Conservation (phyloP, 1,140 invertebrate genomes). For the Drosophila oshimai region DNA sequence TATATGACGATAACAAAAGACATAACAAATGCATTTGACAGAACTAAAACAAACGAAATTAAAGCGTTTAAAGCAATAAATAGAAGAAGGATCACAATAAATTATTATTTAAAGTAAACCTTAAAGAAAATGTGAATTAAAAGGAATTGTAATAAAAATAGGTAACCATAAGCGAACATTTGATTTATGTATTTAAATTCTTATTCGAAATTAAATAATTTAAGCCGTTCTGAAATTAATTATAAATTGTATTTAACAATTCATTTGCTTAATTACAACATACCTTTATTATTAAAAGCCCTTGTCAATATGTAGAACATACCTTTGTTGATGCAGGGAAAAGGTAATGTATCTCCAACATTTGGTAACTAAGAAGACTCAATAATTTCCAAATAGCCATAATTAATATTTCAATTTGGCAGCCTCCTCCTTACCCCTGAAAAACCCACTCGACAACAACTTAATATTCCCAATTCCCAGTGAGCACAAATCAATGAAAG, state of each 20-base stretch:
- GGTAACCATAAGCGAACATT: too few species aligned
- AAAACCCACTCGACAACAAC: conserved; percentile 1
- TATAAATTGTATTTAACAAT: too few species aligned
- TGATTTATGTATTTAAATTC: too few species aligned
- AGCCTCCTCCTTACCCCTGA: not conserved
- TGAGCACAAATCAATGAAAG: conserved; percentile 32
- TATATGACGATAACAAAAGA: not conserved
- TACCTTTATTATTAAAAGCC: too few species aligned
- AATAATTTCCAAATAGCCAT: not conserved
- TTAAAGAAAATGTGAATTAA: too few species aligned
- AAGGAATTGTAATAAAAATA: too few species aligned
- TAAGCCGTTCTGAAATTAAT: too few species aligned
- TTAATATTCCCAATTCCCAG: conserved; percentile 40
- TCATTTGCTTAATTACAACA: too few species aligned
- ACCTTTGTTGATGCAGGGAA: too few species aligned
- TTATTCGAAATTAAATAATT: too few species aligned
- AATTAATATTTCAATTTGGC: conserved; percentile 28
- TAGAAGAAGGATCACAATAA: too few species aligned
- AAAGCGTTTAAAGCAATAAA: not conserved
- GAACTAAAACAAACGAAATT: not conserved
- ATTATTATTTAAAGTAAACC: not conserved
- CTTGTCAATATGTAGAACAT: not conserved
- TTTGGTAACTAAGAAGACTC: not conserved
- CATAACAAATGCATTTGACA: not conserved
- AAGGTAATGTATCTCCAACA: not conserved